A percentile compares a stretch with the other conserved stretches of the same genome.
These are phyloP conservation scores for Paramormyrops hopkinsi DNA, from an alignment of 2,797 vertebrate species.

Conservation along the genomic window DNA sequence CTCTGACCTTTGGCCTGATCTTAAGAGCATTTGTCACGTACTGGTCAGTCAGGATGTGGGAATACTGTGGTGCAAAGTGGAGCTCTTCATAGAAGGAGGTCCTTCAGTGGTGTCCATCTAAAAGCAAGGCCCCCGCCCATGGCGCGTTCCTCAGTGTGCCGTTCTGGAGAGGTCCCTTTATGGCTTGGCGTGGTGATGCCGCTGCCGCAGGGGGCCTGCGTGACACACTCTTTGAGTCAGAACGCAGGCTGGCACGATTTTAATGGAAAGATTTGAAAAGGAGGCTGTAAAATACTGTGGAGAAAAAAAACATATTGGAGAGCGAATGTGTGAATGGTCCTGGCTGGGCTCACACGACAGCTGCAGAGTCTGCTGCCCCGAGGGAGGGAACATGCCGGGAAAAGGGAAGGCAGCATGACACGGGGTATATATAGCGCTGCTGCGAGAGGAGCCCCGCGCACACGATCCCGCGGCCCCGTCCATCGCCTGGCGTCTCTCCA, in stretches of 20 bases:
- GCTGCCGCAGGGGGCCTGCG: background rate
- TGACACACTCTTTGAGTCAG: background rate
- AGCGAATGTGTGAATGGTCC: background rate
- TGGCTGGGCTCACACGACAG: background rate
- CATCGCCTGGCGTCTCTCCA: background rate
- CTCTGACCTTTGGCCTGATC: background rate
- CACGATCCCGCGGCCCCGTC: background rate
- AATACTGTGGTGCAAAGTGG: background rate
- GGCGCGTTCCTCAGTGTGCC: background rate
- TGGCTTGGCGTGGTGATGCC: background rate
- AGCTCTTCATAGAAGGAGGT: background rate
- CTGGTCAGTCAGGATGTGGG: background rate
- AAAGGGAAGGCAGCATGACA: background rate
- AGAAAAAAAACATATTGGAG: background rate
- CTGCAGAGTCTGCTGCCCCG: background rate
- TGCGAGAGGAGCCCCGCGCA: background rate
- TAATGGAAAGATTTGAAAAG: background rate
- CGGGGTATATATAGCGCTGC: background rate
- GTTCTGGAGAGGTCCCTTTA: background rate
- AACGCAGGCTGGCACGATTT: background rate
- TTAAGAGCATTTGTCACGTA: background rate
- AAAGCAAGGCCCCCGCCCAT: background rate
- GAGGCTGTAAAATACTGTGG: background rate
- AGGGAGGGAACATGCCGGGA: background rate
- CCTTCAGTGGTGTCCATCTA: background rate